Base-by-base conservation (phyloP, 2,888 invertebrate genomes). In the Laspeyria flexula region DNA sequence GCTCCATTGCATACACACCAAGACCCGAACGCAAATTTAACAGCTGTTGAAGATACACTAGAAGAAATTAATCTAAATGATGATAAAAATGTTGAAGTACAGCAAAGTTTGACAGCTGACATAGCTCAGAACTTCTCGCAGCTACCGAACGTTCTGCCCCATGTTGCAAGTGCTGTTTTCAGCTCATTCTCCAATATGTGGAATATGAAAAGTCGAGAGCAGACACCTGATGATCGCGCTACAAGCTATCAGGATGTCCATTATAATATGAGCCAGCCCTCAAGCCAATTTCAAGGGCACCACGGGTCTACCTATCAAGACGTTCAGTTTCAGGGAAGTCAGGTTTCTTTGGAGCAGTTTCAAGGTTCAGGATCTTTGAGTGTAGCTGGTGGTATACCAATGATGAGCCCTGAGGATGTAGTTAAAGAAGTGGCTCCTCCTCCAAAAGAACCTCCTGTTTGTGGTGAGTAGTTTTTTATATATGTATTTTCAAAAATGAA, bases 111-210 rank as follows among this genome's bases (percentile, higher is more conserved):
- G 1, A 90, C 92, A 0, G 84, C 92, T 0, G 92, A 92, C 70
- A 88, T 93, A n/a, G 92, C 92, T 0, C 92, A 92, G 73, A 93
- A 93, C 48, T 90, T 93, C 35, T 94, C 94, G 0, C 94, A 94
- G 27, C 70, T 94, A 21, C 94, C 94, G 0, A 87, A 93, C 0
- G 94, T 94, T 0, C 60, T 94, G 53, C 94, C 94, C 0, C 92
- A 94, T 43, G 93, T 94, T 2, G 94, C 95, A 0, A 94, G 94
- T 38, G 94, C 94, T 7, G 95, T 95, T 0, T 94, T 95, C 59
- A 94, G 94, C 25, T 94, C 95, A 0, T 94, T 94, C 60, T 93
- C 94, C 0, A 93, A 86, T 65, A 93, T 93, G 83, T 65, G 92
- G 41, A 90, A 64, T 45, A 76, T 84, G 71, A 92, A 86, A 62